Evolutionary conservation across 2,113 vertebrate genomes (phyloP).

Genomic region (Melanotaenia duboulayi): DNA sequence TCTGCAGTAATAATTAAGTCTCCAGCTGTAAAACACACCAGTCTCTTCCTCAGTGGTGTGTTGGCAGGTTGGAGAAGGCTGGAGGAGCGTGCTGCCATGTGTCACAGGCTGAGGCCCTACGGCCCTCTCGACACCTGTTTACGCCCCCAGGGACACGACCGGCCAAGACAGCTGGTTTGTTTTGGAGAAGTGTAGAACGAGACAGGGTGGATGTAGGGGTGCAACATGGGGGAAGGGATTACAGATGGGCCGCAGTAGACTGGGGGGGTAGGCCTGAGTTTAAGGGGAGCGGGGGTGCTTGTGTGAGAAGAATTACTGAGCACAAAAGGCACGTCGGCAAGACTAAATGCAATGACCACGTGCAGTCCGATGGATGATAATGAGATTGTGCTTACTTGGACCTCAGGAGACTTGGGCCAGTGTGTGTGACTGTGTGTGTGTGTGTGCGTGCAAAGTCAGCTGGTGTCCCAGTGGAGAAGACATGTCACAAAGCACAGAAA

Average conservation of each 20-base stretch:
- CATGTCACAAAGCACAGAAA: constrained; percentile 35
- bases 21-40: constrained; percentile 49
- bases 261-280: constrained; percentile 49
- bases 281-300: constrained; percentile 27
- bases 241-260: constrained; percentile 79
- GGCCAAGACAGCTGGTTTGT: constrained; percentile 82
- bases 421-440: constrained; percentile 34
- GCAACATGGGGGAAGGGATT: constrained; percentile 70
- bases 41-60: constrained; percentile 35
- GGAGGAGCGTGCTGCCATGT: constrained; percentile 71
- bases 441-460: constrained; percentile 54
- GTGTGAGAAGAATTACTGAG: constrained; percentile 78
- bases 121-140: constrained; percentile 79
- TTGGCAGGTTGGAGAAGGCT: constrained; percentile 58
- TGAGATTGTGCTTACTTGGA: constrained; percentile 75
- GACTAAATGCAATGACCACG: constrained; percentile 77
- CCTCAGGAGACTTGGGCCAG: constrained; percentile 63
- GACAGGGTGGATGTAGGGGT: constrained; percentile 65
- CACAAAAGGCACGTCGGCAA: constrained; percentile 78
- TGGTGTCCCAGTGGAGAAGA: constrained; percentile 53
- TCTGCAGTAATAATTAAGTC: constrained; percentile 46
- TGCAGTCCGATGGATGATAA: constrained; percentile 82
- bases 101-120: constrained; percentile 65
- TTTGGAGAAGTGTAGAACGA: constrained; percentile 69
- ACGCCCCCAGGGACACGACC: constrained; percentile 72